A percentile compares a stretch with the other conserved stretches of the same genome.
phyloP scores from a whole-genome alignment of 2,888 invertebrate genomes.

The Scotopteryx bipunctaria region DNA sequence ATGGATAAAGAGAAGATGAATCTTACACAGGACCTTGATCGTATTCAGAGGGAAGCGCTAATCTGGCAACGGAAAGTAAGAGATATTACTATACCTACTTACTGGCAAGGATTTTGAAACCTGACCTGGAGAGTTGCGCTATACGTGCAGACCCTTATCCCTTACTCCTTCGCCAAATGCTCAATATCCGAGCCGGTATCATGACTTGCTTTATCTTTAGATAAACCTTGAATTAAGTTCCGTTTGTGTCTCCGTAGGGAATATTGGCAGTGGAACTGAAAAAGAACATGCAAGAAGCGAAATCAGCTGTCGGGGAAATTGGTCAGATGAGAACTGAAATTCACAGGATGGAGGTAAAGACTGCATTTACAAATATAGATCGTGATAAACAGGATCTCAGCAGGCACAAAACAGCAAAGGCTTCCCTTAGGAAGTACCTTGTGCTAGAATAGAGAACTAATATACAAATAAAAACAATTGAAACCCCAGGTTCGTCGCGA shows the following conservation, averaged over 20 bases:
- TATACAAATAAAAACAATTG: no score
- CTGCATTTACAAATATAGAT: no score
- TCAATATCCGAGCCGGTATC: no score
- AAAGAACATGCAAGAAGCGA: constrained; percentile 86
- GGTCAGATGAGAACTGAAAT: constrained; percentile 91
- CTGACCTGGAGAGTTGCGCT: no score
- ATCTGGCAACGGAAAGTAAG: constrained; percentile 91
- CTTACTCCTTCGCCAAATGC: no score
- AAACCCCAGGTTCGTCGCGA: constrained; percentile 68
- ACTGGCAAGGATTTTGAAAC: no score
- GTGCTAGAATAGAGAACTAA: no score
- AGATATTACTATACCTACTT: neutral
- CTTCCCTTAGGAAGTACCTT: no score
- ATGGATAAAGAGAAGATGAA: constrained; percentile 86
- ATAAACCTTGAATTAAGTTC: neutral
- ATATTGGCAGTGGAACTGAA: constrained; percentile 88
- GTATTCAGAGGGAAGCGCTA: constrained; percentile 86
- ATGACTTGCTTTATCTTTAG: neutral
- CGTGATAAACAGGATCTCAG: no score
- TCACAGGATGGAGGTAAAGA: constrained; percentile 90
- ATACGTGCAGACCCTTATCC: no score
- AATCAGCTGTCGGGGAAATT: constrained; percentile 87
- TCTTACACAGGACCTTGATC: constrained; percentile 85
- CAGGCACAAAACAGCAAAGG: no score
- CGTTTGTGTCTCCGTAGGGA: constrained; percentile 52